Evolutionary conservation across 1,140 invertebrate genomes (phyloP), one percentile per base, ranked within the genome.

Genomic region (Anastatus disparis): DNA sequence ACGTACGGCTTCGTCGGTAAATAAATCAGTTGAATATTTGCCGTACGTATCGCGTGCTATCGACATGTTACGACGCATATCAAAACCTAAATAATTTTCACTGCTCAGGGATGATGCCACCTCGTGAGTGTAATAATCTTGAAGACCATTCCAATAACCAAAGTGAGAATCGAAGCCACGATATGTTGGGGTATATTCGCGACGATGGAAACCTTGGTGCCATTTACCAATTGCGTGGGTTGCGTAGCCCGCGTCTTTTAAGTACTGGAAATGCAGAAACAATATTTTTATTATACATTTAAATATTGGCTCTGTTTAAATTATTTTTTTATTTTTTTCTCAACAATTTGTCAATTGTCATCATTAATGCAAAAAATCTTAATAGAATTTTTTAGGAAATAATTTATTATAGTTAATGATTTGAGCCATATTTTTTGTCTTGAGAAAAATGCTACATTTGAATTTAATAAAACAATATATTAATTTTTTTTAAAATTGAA

Each of bases 141-240:
- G 89, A 53, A 91, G 89, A 2, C 93, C 94, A 55, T 91, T 90
- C 88, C 91, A 94, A 79, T 95, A 95, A 12, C 95, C 95, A 80
- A 91, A 94, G 81, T 95, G 93, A 7, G 89, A 88, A 70, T 95
- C 92, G 78, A 96, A 97, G n/a, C 95, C 95, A 15, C 95, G 87
- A 20, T 84, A 87, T 0, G 90, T 91, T 1, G 95, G 95, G 6
- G 93, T 92, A 75, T 92, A 94, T 68, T 91, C 89, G n/a, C 85
- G 88, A 24, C 87, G 86, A 66, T 88, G 90, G 71, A 88, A 91
- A 1, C 94, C 95, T 62, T 95, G 85, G 77, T 97, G 95, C 95
- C 95, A 97, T 85, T 98, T 97, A n/a, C 96, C 96, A 24, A 97
- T 88, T 38, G 94, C 88, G 81, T 94, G 92, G 1, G 94, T 96